These are phyloP conservation scores for Scartelaos histophorus DNA, from an alignment of 2,113 vertebrate genomes.

Conservation along the genomic window DNA sequence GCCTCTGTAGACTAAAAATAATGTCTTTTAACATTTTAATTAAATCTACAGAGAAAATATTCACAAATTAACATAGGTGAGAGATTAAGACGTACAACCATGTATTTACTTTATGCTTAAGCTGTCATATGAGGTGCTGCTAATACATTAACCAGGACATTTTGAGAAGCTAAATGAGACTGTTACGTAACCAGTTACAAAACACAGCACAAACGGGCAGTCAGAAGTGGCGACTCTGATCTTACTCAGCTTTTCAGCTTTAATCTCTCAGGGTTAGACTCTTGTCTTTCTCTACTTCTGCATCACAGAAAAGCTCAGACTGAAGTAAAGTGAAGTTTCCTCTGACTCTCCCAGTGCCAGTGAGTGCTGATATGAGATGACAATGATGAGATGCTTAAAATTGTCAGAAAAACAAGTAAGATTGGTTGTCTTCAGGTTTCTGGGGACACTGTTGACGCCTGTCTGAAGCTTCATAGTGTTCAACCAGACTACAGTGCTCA, in stretches of 20 bases:
- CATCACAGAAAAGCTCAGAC: slow-evolving; percentile 28
- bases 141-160: slow-evolving; percentile 1
- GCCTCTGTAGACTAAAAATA: slow-evolving; percentile 79
- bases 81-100: background rate
- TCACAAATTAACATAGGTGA: background rate
- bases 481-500: slow-evolving; percentile 16
- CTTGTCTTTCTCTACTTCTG: slow-evolving; percentile 19
- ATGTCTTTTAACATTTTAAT: slow-evolving; percentile 1
- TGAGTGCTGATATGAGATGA: slow-evolving; percentile 29
- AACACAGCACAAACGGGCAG: slow-evolving; percentile 34
- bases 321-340: slow-evolving; percentile 35
- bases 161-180: slow-evolving; percentile 3
- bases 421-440: slow-evolving; percentile 46
- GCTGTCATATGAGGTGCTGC: background rate
- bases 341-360: slow-evolving; percentile 41
- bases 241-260: slow-evolving; percentile 56
- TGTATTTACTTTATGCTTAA: background rate
- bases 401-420: slow-evolving; percentile 19
- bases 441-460: slow-evolving; percentile 36
- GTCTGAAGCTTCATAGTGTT: slow-evolving; percentile 31
- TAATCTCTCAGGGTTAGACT: slow-evolving; percentile 50
- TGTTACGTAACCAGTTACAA: slow-evolving; percentile 40
- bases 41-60: background rate
- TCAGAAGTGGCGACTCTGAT: slow-evolving; percentile 32
- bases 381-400: slow-evolving; percentile 38